phyloP scores from a whole-genome alignment of 2,888 invertebrate species.

The Gandaritis pyraliata region DNA sequence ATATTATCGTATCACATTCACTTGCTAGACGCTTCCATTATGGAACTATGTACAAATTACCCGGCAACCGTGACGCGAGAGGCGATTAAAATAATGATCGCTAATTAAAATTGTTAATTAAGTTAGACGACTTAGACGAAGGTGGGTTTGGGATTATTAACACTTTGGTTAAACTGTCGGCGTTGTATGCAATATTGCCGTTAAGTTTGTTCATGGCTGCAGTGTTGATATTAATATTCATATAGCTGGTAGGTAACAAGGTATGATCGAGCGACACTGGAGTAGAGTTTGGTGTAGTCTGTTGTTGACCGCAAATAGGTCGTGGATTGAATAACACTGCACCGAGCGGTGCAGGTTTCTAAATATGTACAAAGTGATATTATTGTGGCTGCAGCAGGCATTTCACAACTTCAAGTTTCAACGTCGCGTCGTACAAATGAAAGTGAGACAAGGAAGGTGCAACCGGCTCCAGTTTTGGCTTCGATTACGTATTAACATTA shows the following conservation, averaged over 20 bases:
- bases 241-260: conserved; percentile 10
- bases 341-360: conserved; percentile 74
- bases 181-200: conserved; percentile 30
- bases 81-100: conserved; percentile 64
- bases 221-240: conserved; percentile 3
- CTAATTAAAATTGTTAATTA: conserved; percentile 70
- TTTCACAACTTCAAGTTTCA: conserved; percentile 61
- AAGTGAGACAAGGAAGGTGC: conserved; percentile 44
- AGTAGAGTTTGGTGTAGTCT: conserved; percentile 53
- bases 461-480: conserved; percentile 43
- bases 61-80: conserved; percentile 64
- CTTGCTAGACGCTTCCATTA: conserved; percentile 46
- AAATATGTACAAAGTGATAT: conserved; percentile 75
- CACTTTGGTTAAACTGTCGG: conserved; percentile 33
- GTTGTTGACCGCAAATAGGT: conserved; percentile 80
- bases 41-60: conserved; percentile 54
- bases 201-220: conserved; percentile 9
- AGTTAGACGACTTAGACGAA: conserved; percentile 53
- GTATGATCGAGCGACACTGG: conserved; percentile 37
- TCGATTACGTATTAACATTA: conserved; percentile 42
- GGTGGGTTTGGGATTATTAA: conserved; percentile 39
- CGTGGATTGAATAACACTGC: conserved; percentile 78
- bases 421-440: conserved; percentile 42
- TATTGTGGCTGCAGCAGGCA: conserved; percentile 71
- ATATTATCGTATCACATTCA: conserved; percentile 47